These are phyloP conservation scores for Diuraphis noxia DNA, from an alignment of 1,140 invertebrate species.

Conservation along the genomic window DNA sequence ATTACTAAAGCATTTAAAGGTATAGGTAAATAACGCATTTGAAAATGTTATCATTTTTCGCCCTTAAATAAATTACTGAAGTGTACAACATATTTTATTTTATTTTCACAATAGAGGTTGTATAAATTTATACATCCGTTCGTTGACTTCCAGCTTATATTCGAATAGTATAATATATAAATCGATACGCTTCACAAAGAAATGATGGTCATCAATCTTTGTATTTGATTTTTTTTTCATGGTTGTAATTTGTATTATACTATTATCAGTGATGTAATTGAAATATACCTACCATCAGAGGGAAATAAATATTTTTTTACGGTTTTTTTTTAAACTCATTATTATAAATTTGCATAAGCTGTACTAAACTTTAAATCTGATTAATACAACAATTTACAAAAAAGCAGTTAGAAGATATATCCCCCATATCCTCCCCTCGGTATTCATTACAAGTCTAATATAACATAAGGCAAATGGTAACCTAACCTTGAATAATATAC, in stretches of 20 bases:
- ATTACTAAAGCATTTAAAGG: neutral
- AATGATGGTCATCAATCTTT: neutral
- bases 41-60: neutral
- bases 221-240: neutral
- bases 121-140: neutral
- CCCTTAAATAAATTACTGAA: neutral
- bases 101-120: neutral
- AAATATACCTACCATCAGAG: too few relatives aligned
- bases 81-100: neutral
- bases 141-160: constrained; percentile 4
- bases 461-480: too few relatives aligned
- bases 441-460: too few relatives aligned
- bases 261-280: neutral
- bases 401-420: neutral
- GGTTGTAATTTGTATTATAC: neutral
- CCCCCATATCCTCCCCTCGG: neutral
- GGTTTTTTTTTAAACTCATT: neutral
- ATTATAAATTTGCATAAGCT: neutral
- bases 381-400: neutral
- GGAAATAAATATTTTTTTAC: too few relatives aligned
- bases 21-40: neutral
- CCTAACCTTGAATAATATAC: neutral
- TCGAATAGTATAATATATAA: neutral
- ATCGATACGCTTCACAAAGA: constrained; percentile 36
- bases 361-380: neutral